Percentiles rank a stretch among this genome's conserved stretches.
These are phyloP conservation scores for Bicyclus anynana DNA, from an alignment of 1,140 invertebrate species.

Conservation along the genomic window DNA sequence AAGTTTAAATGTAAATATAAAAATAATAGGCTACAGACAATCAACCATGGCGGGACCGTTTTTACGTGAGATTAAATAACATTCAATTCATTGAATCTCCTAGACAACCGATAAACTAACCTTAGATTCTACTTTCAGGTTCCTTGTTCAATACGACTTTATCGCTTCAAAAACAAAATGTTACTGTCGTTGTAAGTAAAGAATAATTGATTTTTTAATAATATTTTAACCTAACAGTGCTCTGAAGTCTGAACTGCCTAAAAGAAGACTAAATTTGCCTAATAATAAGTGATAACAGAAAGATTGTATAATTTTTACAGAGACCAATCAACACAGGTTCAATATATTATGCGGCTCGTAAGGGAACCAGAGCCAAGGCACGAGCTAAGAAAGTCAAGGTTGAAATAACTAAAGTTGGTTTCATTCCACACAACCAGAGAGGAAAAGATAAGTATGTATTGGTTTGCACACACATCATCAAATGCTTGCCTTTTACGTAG, in stretches of 20 bases:
- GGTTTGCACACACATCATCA: not conserved
- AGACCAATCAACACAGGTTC: constrained; percentile 58
- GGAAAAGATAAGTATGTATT: constrained; percentile 65
- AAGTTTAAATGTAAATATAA: not conserved
- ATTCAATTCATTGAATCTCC: not conserved
- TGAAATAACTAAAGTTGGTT: constrained; percentile 82
- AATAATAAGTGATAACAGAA: too few species aligned
- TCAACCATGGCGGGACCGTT: constrained; percentile 46
- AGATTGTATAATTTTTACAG: constrained; percentile 28
- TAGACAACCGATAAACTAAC: not conserved
- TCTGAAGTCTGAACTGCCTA: too few species aligned
- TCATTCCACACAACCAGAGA: constrained; percentile 80
- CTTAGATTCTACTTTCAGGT: constrained; percentile 42
- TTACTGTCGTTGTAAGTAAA: constrained; percentile 46
- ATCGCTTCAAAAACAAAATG: constrained; percentile 40
- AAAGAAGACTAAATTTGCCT: too few species aligned
- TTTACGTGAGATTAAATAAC: constrained; percentile 43
- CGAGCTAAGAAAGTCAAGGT: constrained; percentile 84
- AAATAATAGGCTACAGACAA: not conserved
- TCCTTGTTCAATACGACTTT: constrained; percentile 43
- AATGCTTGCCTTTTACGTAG: too few species aligned
- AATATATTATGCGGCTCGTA: constrained; percentile 81
- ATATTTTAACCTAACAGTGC: not conserved
- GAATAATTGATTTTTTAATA: not conserved
- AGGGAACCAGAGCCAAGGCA: constrained; percentile 85